Evolutionary conservation across 2,113 vertebrate genomes (phyloP).

Genomic region (Channa argus): DNA sequence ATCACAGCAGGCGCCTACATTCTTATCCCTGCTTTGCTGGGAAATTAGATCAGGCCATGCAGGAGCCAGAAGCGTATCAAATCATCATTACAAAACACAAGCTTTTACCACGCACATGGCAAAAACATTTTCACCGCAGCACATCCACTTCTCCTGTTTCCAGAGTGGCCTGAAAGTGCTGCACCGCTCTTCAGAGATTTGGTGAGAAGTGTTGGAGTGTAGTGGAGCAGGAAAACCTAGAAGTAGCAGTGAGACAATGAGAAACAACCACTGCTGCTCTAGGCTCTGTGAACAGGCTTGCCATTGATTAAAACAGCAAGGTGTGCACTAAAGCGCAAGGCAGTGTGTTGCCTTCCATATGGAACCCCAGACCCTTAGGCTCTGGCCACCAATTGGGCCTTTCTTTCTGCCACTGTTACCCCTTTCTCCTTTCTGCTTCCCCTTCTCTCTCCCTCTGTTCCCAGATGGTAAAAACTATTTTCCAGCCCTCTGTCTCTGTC

Average conservation of each 20-base stretch:
- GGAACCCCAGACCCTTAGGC: slow-evolving; percentile 89
- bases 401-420: slow-evolving; percentile 74
- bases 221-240: slow-evolving; percentile 67
- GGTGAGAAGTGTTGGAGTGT: slow-evolving; percentile 57
- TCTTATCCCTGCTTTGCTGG: slow-evolving; percentile 56
- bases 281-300: slow-evolving; percentile 86
- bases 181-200: slow-evolving; percentile 62
- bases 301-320: slow-evolving; percentile 90
- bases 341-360: slow-evolving; percentile 91
- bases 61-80: slow-evolving; percentile 67
- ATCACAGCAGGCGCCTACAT: slow-evolving; percentile 59
- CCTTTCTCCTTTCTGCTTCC: slow-evolving; percentile 68
- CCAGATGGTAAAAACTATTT: slow-evolving; percentile 99
- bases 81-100: slow-evolving; percentile 65
- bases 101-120: slow-evolving; percentile 40
- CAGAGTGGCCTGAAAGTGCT: slow-evolving; percentile 52
- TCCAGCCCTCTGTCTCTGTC: slow-evolving; percentile 89
- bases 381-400: slow-evolving; percentile 89
- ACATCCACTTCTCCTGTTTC: slow-evolving; percentile 17
- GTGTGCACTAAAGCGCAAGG: slow-evolving; percentile 85
- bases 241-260: slow-evolving; percentile 74
- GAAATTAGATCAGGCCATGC: slow-evolving; percentile 61
- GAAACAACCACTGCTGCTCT: slow-evolving; percentile 80
- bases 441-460: slow-evolving; percentile 86
- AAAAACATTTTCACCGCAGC: slow-evolving; percentile 46